Conservation (phyloP, 2,113 vertebrate genomes). For the Anhinga rufa region DNA sequence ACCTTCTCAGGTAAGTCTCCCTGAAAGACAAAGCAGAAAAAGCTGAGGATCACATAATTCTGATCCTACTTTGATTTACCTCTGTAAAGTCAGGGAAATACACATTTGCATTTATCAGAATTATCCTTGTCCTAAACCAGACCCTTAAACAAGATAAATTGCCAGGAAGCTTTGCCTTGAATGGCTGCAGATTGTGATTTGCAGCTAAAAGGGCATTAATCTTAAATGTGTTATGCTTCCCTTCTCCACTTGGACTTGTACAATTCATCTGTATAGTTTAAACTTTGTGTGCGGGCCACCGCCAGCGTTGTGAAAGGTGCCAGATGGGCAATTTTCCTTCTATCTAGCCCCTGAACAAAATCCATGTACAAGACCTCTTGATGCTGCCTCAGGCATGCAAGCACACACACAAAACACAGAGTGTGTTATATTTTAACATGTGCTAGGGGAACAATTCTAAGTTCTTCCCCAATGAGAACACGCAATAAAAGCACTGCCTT, state of each 20-base stretch:
- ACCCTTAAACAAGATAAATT: not conserved
- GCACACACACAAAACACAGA: rapidly evolving
- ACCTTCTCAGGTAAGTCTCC: not conserved
- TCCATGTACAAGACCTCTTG: rapidly evolving
- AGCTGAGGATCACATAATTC: not conserved
- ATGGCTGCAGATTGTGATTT: not conserved
- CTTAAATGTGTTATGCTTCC: not conserved
- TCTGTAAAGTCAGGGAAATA: not conserved
- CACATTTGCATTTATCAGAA: not conserved
- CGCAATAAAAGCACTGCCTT: rapidly evolving
- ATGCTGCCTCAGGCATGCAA: not conserved
- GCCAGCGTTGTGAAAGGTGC: not conserved
- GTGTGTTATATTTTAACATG: not conserved
- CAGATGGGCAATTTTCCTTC: not conserved
- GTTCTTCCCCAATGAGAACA: not conserved
- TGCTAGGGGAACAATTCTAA: not conserved
- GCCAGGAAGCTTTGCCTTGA: not conserved
- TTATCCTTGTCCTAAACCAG: not conserved
- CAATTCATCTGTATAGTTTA: not conserved
- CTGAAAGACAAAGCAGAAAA: not conserved
- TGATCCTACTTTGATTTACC: not conserved
- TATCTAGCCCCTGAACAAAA: not conserved
- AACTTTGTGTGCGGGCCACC: not conserved
- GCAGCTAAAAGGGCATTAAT: not conserved
- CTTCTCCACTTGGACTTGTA: not conserved